Evolutionary conservation across 2,113 vertebrate genomes (phyloP).

Genomic region (Pseudopodoces humilis): DNA sequence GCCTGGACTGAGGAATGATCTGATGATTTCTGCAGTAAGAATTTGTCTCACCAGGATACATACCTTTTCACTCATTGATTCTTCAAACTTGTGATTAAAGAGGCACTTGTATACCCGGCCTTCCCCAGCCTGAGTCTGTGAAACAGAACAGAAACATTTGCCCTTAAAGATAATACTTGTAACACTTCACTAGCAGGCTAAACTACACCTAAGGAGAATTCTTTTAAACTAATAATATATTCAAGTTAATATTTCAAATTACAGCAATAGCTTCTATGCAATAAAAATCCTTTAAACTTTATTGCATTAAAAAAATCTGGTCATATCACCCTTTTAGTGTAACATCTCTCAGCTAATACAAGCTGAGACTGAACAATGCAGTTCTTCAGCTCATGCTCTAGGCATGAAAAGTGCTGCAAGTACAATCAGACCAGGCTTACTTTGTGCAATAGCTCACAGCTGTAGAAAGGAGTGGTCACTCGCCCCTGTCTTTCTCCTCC

Average conservation of each 20-base stretch:
- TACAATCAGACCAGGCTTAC: background rate
- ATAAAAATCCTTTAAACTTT: background rate
- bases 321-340: background rate
- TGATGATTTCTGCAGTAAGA: background rate
- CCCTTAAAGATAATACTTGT: background rate
- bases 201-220: background rate
- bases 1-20: background rate
- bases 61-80: conserved; percentile 95
- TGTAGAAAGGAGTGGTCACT: background rate
- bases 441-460: background rate
- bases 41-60: conserved; percentile 16
- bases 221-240: background rate
- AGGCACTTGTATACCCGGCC: conserved; percentile 97
- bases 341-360: background rate
- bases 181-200: background rate
- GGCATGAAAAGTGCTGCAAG: background rate
- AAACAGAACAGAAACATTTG: conserved; percentile 35
- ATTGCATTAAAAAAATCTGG: background rate
- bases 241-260: background rate
- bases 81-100: conserved; percentile 99
- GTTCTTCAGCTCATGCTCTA: background rate
- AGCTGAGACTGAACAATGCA: background rate
- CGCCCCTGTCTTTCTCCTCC: background rate
- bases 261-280: background rate
- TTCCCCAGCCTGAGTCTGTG: conserved; percentile 91